Evolutionary conservation across 2,113 vertebrate genomes (phyloP).

Genomic region (Oryzias woworae): DNA sequence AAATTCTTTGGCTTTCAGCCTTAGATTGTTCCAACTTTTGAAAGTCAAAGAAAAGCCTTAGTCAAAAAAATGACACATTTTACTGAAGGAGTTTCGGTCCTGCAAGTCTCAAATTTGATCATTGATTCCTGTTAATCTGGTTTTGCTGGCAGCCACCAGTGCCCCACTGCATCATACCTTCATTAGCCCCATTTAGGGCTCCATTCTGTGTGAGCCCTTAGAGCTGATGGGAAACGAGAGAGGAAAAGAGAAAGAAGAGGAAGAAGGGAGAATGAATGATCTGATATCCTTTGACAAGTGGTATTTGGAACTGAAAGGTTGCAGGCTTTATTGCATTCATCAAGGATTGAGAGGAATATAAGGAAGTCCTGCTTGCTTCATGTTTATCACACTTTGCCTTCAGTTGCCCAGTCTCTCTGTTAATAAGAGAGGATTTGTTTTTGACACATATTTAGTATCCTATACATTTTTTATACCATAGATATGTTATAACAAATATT

Average conservation of each 20-base stretch:
- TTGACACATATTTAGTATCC: no score
- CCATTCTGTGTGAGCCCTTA: neutral
- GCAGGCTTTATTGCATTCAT: conserved; percentile 56
- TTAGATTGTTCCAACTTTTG: no score
- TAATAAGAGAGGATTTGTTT: neutral
- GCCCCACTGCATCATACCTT: neutral
- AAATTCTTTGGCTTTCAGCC: no score
- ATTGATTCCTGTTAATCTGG: no score
- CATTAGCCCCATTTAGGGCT: neutral
- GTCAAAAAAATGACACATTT: no score
- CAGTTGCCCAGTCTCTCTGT: neutral
- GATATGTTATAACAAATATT: no score
- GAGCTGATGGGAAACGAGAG: neutral
- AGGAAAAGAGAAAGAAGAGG: neutral
- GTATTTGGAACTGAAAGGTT: conserved; percentile 61
- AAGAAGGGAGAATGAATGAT: conserved; percentile 14
- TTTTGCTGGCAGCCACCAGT: no score
- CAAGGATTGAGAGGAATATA: conserved; percentile 40
- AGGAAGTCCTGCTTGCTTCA: conserved; percentile 27
- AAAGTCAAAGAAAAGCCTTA: no score
- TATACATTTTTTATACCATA: no score
- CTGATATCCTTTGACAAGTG: conserved; percentile 58
- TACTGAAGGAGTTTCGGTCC: no score
- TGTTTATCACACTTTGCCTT: conserved; percentile 31
- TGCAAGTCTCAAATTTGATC: no score